These are phyloP conservation scores for Hemibagrus guttatus DNA, from an alignment of 2,797 vertebrate species.

Conservation along the genomic window DNA sequence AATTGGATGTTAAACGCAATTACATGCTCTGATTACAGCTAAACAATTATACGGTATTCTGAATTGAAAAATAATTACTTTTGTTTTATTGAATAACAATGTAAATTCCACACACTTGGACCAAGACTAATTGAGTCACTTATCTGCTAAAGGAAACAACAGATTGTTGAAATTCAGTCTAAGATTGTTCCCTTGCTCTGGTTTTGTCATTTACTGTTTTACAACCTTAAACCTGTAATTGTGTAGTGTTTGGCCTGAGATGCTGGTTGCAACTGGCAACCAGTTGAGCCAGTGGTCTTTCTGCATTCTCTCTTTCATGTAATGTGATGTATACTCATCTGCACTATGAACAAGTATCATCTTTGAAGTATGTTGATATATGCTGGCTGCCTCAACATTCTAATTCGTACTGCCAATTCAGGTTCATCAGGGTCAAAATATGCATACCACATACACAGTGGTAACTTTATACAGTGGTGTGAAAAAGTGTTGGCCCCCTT, in stretches of 20 bases:
- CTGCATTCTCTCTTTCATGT: constrained; percentile 29
- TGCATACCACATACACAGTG: constrained; percentile 4
- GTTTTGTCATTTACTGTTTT: not conserved
- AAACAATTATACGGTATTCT: not conserved
- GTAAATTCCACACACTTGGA: not conserved
- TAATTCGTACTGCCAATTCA: constrained; percentile 5
- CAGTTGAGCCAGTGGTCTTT: constrained; percentile 42
- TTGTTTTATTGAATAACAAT: not conserved
- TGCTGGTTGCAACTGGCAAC: constrained; percentile 45
- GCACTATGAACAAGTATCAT: constrained; percentile 49
- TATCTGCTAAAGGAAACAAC: not conserved
- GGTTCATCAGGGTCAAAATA: constrained; percentile 25
- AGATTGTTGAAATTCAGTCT: not conserved
- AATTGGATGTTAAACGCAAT: not conserved
- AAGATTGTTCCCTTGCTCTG: not conserved
- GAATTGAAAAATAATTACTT: not conserved
- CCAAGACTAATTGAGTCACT: not conserved
- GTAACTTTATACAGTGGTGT: not conserved
- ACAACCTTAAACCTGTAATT: constrained; percentile 12
- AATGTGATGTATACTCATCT: constrained; percentile 42
- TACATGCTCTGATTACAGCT: not conserved
- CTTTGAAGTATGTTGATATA: constrained; percentile 55
- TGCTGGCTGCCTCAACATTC: constrained; percentile 49
- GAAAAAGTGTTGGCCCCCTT: too few relatives aligned
- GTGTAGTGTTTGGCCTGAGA: constrained; percentile 15